Evolutionary conservation across 2,888 invertebrate genomes (phyloP).

Genomic region (Calliphora vomitoria): DNA sequence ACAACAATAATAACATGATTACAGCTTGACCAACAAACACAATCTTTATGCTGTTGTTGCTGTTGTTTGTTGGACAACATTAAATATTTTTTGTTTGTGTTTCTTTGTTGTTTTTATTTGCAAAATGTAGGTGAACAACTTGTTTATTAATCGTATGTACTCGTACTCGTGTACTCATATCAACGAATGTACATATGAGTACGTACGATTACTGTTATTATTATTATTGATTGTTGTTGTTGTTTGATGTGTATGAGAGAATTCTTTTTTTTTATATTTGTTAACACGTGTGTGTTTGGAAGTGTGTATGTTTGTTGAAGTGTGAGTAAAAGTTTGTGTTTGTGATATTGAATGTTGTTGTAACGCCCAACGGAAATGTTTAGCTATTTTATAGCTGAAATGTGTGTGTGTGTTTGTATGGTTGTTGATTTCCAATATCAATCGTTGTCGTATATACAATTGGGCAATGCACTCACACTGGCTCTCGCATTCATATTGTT

Average conservation of each 20-base stretch:
- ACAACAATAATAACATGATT: constrained; percentile 42
- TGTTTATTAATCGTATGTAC: constrained; percentile 58
- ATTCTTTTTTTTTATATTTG: background rate
- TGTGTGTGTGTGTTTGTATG: background rate
- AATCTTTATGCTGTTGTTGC: constrained; percentile 24
- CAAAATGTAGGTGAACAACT: constrained; percentile 74
- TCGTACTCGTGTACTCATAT: constrained; percentile 19
- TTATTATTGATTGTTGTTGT: background rate
- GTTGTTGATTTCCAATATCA: constrained; percentile 19
- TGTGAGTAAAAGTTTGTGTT: constrained; percentile 14
- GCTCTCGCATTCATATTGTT: background rate
- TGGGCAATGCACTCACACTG: constrained; percentile 25
- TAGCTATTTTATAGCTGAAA: background rate
- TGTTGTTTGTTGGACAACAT: constrained; percentile 49
- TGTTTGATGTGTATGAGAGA: background rate
- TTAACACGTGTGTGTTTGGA: background rate
- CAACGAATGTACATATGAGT: constrained; percentile 19
- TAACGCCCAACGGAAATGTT: constrained; percentile 73
- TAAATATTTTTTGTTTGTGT: constrained; percentile 1
- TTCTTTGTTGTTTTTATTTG: background rate
- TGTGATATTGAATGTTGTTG: constrained; percentile 64
- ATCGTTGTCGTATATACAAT: constrained; percentile 18
- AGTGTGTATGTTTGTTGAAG: background rate
- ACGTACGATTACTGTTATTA: background rate
- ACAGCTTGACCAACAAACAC: constrained; percentile 62